phyloP scores from a whole-genome alignment of 2,113 vertebrate species.

The Martes martes region DNA sequence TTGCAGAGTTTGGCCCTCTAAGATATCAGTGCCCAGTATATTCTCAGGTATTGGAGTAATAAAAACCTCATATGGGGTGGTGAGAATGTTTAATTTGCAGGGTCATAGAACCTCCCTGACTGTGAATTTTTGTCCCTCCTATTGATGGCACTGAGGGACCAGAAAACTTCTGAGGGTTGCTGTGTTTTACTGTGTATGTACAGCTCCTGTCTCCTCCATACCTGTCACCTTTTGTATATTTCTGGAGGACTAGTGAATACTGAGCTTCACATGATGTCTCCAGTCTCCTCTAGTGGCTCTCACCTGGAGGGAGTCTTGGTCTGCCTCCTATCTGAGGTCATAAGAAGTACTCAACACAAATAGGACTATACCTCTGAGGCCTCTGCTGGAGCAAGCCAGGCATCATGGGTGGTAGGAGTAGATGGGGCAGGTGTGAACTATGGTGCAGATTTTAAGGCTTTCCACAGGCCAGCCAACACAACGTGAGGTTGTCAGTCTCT shows the following conservation, averaged over 20 bases:
- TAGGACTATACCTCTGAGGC: not conserved
- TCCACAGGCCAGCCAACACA: not conserved
- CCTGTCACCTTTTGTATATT: not conserved
- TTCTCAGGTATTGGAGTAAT: not conserved
- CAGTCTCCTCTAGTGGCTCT: not conserved
- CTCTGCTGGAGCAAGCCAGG: not conserved
- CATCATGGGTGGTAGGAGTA: not conserved
- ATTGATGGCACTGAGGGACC: not conserved
- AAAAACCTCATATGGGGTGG: not conserved
- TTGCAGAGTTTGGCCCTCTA: not conserved
- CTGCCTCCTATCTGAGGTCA: not conserved
- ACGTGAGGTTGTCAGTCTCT: not conserved
- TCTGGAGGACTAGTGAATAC: not conserved
- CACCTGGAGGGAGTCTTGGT: not conserved
- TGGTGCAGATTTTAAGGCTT: not conserved
- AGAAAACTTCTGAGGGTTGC: not conserved
- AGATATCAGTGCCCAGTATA: not conserved
- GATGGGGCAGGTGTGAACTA: not conserved
- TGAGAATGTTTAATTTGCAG: not conserved
- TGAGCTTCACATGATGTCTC: not conserved
- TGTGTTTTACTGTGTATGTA: not conserved
- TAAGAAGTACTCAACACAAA: not conserved
- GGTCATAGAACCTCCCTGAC: not conserved
- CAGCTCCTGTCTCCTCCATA: not conserved
- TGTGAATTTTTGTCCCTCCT: not conserved